A percentile compares a stretch with the other conserved stretches of the same genome.
Conservation (phyloP, 2,113 vertebrate genomes). For the Coreoperca whiteheadi region DNA sequence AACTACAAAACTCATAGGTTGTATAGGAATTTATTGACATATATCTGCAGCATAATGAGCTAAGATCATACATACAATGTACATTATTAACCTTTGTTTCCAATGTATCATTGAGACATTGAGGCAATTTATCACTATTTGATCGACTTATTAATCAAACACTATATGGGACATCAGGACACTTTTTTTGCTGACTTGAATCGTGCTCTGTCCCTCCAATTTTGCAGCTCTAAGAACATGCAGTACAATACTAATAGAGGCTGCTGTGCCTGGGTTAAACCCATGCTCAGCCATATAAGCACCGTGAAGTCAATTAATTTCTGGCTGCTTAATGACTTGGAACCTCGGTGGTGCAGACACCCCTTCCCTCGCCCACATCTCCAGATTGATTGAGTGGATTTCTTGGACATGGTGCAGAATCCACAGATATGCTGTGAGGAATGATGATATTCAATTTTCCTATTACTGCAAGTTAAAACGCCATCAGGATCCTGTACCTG, state of each 20-base stretch:
- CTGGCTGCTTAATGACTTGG: slow-evolving; percentile 85
- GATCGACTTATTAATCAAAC: slow-evolving; percentile 69
- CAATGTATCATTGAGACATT: slow-evolving; percentile 60
- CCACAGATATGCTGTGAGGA: slow-evolving; percentile 64
- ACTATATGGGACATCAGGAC: slow-evolving; percentile 56
- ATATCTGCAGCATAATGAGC: slow-evolving; percentile 48
- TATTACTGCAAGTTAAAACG: slow-evolving; percentile 57
- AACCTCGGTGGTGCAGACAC: slow-evolving; percentile 75
- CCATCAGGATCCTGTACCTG: slow-evolving; percentile 53
- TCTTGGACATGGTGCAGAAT: slow-evolving; percentile 74
- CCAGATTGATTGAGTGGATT: slow-evolving; percentile 79
- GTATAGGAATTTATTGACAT: slow-evolving; percentile 52
- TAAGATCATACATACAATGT: slow-evolving; percentile 49
- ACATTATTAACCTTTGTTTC: slow-evolving; percentile 72
- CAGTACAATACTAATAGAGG: slow-evolving; percentile 75
- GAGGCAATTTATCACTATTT: slow-evolving; percentile 58
- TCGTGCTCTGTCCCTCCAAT: slow-evolving; percentile 47
- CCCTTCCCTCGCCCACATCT: slow-evolving; percentile 71
- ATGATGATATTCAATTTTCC: slow-evolving; percentile 71
- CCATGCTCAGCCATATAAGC: slow-evolving; percentile 78
- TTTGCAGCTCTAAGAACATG: slow-evolving; percentile 56
- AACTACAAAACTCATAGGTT: slow-evolving; percentile 41
- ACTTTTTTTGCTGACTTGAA: slow-evolving; percentile 70
- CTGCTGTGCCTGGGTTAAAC: slow-evolving; percentile 76
- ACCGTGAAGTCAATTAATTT: slow-evolving; percentile 85